A percentile compares a stretch with the other conserved stretches of the same genome.
These are phyloP conservation scores for Tachystola acroxantha DNA, from an alignment of 2,888 invertebrate genomes.

Conservation along the genomic window DNA sequence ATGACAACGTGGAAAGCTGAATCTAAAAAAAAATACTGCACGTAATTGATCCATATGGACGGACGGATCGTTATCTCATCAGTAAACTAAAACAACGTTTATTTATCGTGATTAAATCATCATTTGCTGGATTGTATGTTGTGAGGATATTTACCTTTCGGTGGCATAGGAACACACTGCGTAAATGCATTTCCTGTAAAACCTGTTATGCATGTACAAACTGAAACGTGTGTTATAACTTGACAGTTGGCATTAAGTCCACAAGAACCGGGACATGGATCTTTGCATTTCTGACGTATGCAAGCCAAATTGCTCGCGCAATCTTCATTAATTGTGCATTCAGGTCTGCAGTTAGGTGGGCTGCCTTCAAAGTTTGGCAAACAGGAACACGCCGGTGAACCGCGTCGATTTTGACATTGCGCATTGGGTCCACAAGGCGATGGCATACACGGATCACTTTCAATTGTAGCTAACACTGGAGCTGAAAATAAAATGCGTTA, in stretches of 20 bases:
- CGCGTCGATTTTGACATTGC: constrained; percentile 75
- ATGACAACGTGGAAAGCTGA: too few relatives aligned
- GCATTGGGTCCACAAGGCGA: constrained; percentile 83
- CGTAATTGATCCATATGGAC: too few relatives aligned
- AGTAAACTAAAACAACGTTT: too few relatives aligned
- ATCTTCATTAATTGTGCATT: constrained; percentile 82
- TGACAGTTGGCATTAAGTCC: constrained; percentile 78
- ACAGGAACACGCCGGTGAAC: constrained; percentile 80
- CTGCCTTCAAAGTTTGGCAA: constrained; percentile 79
- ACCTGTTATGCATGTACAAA: constrained; percentile 78
- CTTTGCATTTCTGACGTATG: constrained; percentile 80
- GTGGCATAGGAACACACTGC: constrained; percentile 59
- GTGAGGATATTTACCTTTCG: constrained; percentile 40
- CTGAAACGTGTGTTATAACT: constrained; percentile 80
- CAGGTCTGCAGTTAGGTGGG: constrained; percentile 83
- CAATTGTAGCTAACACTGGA: constrained; percentile 37
- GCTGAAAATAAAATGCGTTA: constrained; percentile 30
- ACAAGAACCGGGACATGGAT: constrained; percentile 85
- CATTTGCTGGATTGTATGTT: too few relatives aligned
- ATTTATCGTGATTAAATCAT: too few relatives aligned
- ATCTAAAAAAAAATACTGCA: too few relatives aligned
- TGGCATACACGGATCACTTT: constrained; percentile 81
- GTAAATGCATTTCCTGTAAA: constrained; percentile 81
- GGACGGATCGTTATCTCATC: too few relatives aligned
- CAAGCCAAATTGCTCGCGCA: constrained; percentile 83